These are phyloP conservation scores for Nebria salina DNA, from an alignment of 2,888 invertebrate species.

Conservation along the genomic window DNA sequence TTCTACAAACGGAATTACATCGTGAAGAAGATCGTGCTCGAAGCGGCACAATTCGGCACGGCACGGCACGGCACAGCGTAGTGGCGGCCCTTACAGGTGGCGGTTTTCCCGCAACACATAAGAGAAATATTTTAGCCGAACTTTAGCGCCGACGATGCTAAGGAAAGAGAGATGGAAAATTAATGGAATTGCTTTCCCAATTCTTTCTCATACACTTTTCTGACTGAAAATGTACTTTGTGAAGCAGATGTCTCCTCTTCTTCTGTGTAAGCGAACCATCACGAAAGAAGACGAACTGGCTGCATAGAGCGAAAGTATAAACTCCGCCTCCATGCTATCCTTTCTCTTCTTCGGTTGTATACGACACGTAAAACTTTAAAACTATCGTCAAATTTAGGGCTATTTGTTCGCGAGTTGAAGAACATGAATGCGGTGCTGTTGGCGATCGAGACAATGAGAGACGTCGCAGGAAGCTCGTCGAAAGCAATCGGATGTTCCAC, in stretches of 20 bases:
- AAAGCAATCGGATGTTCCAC: slow-evolving; percentile 20
- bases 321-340: slow-evolving; percentile 14
- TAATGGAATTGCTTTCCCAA: slow-evolving; percentile 54
- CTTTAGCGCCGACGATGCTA: slow-evolving; percentile 39
- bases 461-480: slow-evolving; percentile 17
- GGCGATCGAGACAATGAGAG: slow-evolving; percentile 6
- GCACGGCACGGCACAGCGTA: neutral
- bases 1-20: slow-evolving; percentile 5
- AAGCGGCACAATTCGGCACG: neutral
- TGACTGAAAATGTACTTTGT: slow-evolving; percentile 47
- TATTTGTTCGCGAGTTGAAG: slow-evolving; percentile 9
- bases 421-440: neutral
- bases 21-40: neutral
- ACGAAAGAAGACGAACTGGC: slow-evolving; percentile 37
- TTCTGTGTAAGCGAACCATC: slow-evolving; percentile 25
- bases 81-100: slow-evolving; percentile 49
- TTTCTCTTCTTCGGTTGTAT: neutral
- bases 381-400: slow-evolving; percentile 22
- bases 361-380: slow-evolving; percentile 33
- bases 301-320: neutral
- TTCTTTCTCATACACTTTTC: slow-evolving; percentile 50
- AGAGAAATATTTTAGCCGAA: slow-evolving; percentile 51
- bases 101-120: slow-evolving; percentile 51
- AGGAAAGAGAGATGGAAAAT: slow-evolving; percentile 51
- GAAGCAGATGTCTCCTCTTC: slow-evolving; percentile 38